Percentiles rank a stretch among this genome's conserved stretches.
Evolutionary conservation across 2,797 vertebrate species (phyloP).

Genomic region (Coluber constrictor): DNA sequence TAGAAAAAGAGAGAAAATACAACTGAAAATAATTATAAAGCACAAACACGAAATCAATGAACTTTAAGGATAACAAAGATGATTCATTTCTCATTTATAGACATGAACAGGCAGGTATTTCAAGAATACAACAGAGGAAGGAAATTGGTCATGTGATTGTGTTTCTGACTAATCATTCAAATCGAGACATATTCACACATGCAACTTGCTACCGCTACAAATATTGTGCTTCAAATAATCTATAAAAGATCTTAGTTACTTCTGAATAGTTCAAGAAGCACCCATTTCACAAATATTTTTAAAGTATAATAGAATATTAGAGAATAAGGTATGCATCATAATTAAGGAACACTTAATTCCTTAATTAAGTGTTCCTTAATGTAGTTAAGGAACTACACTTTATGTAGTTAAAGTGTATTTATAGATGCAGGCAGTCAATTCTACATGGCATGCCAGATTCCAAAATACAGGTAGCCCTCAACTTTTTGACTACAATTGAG

Average conservation of each 20-base stretch:
- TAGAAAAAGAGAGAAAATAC: background rate
- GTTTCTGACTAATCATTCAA: conserved; percentile 51
- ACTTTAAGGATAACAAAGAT: conserved; percentile 7
- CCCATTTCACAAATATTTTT: background rate
- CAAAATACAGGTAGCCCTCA: background rate
- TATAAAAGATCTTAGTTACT: background rate
- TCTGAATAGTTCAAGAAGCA: background rate
- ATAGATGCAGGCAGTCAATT: background rate
- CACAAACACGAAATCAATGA: conserved; percentile 53
- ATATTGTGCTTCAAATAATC: background rate
- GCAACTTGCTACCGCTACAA: background rate
- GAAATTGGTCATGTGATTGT: conserved; percentile 57
- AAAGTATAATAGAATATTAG: background rate
- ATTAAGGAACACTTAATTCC: background rate
- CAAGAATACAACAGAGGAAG: conserved; percentile 52
- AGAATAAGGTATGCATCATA: background rate
- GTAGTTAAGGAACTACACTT: too few relatives aligned
- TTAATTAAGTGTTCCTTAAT: too few relatives aligned
- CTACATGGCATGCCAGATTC: background rate
- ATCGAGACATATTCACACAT: conserved; percentile 39
- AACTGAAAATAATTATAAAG: background rate
- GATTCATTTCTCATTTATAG: conserved; percentile 40
- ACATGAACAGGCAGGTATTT: conserved; percentile 10
- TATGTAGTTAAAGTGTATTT: background rate
- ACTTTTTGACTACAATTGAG: background rate